phyloP scores from a whole-genome alignment of 2,113 vertebrate species.

The Oreochromis spilurus region DNA sequence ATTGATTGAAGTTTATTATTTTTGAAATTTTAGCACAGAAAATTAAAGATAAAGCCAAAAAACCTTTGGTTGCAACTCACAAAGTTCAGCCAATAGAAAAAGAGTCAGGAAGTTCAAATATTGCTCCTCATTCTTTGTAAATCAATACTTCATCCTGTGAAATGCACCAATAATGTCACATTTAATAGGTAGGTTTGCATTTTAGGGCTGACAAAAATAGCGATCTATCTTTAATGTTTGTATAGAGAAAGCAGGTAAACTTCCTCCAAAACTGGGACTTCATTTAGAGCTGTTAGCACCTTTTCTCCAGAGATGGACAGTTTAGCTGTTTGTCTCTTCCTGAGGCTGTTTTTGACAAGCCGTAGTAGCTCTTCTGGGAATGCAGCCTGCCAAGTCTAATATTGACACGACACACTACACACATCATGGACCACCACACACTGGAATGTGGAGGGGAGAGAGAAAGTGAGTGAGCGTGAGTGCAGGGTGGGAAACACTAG shows the following conservation, averaged over 20 bases:
- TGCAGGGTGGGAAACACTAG: background rate
- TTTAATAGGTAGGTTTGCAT: background rate
- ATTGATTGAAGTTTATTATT: background rate
- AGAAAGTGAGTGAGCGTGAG: background rate
- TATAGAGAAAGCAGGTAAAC: background rate
- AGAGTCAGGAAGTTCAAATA: background rate
- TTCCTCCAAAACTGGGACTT: background rate
- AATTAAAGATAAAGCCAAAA: background rate
- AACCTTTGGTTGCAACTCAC: background rate
- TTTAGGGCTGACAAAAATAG: background rate
- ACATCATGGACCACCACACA: constrained; percentile 29
- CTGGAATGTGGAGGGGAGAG: constrained; percentile 6
- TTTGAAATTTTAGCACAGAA: background rate
- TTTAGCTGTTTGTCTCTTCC: background rate
- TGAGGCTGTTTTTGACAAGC: constrained; percentile 25
- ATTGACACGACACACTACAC: constrained; percentile 63
- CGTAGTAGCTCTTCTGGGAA: constrained; percentile 33
- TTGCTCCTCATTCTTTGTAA: background rate
- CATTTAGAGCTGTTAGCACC: background rate
- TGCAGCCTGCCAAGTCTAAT: constrained; percentile 58
- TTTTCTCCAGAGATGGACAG: background rate
- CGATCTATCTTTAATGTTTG: background rate
- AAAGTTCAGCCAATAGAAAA: background rate
- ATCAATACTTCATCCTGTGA: background rate
- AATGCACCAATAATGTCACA: background rate